Conservation (phyloP, 2,113 vertebrate species). For the Eidolon helvum region DNA sequence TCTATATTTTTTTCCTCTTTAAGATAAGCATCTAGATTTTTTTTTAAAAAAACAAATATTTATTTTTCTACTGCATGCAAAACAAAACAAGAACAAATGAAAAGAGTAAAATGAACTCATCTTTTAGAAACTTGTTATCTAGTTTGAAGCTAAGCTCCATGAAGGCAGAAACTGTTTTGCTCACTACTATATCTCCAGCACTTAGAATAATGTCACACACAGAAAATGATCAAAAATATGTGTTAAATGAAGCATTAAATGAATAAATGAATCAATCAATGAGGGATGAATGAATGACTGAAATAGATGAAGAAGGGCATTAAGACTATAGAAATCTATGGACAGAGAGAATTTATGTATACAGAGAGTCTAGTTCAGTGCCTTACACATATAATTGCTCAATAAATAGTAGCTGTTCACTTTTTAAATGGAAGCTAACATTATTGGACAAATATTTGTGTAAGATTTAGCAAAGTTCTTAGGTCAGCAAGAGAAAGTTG, state of each 20-base stretch:
- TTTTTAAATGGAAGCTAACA: not conserved
- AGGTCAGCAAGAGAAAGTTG: not conserved
- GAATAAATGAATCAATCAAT: not conserved
- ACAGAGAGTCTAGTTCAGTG: not conserved
- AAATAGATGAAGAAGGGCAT: not conserved
- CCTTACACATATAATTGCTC: not conserved
- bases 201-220: not conserved
- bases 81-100: not conserved
- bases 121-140: not conserved
- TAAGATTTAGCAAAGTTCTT: not conserved
- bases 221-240: not conserved
- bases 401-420: not conserved
- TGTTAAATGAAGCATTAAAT: not conserved
- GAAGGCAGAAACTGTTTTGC: not conserved
- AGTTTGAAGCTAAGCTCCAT: not conserved
- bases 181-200: not conserved
- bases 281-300: not conserved
- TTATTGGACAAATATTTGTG: not conserved
- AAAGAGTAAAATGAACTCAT: not conserved
- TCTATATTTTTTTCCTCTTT: not conserved
- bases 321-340: not conserved
- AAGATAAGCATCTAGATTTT: not conserved
- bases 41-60: not conserved
- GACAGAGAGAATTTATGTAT: not conserved
- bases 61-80: slow-evolving; percentile 3